A percentile compares a stretch with the other conserved stretches of the same genome.
Conservation (phyloP, 1,140 invertebrate species). For the Bactericera cockerelli region DNA sequence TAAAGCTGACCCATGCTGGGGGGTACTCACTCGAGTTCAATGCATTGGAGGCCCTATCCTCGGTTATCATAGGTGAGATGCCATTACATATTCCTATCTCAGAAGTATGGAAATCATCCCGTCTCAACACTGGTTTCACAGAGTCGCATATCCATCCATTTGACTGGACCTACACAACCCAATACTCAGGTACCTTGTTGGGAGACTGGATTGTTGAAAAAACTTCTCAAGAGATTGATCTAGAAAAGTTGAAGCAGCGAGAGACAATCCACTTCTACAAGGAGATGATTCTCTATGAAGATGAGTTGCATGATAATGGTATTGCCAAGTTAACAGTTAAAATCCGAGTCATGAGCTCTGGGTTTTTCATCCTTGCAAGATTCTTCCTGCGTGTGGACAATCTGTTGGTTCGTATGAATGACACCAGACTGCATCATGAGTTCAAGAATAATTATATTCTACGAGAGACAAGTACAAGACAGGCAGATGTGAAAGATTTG, state of each 20-base stretch:
- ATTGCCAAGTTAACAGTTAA: conserved; percentile 78
- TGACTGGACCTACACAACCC: conserved; percentile 96
- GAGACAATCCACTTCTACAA: conserved; percentile 92
- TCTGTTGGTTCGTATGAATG: conserved; percentile 74
- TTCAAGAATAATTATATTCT: conserved; percentile 54
- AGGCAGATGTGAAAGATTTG: conserved; percentile 25
- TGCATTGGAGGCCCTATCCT: conserved; percentile 73
- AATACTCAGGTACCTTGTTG: conserved; percentile 71
- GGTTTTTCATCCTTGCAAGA: conserved; percentile 79
- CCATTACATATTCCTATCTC: conserved; percentile 74
- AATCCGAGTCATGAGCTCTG: conserved; percentile 91
- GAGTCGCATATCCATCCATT: conserved; percentile 72
- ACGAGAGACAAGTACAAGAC: conserved; percentile 57
- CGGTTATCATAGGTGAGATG: conserved; percentile 62
- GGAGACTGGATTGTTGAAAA: conserved; percentile 36
- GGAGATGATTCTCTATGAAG: conserved; percentile 88
- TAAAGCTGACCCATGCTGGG: conserved; percentile 47
- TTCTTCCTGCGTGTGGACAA: conserved; percentile 89
- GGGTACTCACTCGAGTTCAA: conserved; percentile 70
- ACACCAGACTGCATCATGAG: conserved; percentile 84
- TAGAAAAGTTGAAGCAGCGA: conserved; percentile 74
- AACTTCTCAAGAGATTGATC: conserved; percentile 50
- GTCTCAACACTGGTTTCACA: conserved; percentile 40
- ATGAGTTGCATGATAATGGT: conserved; percentile 97
- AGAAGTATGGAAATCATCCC: conserved; percentile 72